Evolutionary conservation across 2,888 invertebrate species (phyloP).

Genomic region (Lithosia quadra): DNA sequence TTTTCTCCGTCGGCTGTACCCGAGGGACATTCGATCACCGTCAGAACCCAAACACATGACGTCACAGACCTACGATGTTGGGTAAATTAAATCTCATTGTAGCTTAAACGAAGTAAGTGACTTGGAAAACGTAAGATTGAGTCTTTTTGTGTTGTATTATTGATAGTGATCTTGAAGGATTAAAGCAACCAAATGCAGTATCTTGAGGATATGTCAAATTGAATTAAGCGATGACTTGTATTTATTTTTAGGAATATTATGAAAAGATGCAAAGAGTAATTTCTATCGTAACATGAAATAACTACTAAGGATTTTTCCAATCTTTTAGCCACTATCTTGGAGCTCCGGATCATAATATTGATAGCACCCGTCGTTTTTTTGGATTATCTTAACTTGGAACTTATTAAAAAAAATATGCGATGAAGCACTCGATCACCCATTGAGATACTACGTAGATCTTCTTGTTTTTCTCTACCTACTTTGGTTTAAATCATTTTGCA

Average conservation of each 20-base stretch:
- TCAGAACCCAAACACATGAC: slow-evolving; percentile 57
- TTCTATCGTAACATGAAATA: neutral
- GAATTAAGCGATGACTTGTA: neutral
- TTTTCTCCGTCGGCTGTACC: slow-evolving; percentile 36
- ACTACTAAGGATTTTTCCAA: neutral
- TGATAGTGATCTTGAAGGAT: slow-evolving; percentile 22
- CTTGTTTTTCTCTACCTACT: too few relatives aligned
- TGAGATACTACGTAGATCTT: too few relatives aligned
- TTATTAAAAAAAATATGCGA: too few relatives aligned
- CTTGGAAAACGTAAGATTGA: slow-evolving; percentile 46
- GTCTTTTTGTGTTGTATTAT: slow-evolving; percentile 39
- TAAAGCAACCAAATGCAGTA: neutral
- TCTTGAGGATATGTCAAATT: slow-evolving; percentile 2
- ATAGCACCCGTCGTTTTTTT: too few relatives aligned
- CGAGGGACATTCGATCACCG: slow-evolving; percentile 76
- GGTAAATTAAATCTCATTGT: slow-evolving; percentile 73
- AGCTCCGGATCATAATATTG: too few relatives aligned
- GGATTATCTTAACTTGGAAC: too few relatives aligned
- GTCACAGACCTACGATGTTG: slow-evolving; percentile 54
- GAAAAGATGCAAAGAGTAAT: neutral
- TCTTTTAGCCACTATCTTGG: neutral
- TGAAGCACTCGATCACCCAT: too few relatives aligned
- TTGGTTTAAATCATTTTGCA: too few relatives aligned
- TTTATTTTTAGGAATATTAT: neutral
- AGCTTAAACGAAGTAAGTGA: slow-evolving; percentile 62